phyloP scores from a whole-genome alignment of 2,888 invertebrate genomes.

The Andrena dorsata region DNA sequence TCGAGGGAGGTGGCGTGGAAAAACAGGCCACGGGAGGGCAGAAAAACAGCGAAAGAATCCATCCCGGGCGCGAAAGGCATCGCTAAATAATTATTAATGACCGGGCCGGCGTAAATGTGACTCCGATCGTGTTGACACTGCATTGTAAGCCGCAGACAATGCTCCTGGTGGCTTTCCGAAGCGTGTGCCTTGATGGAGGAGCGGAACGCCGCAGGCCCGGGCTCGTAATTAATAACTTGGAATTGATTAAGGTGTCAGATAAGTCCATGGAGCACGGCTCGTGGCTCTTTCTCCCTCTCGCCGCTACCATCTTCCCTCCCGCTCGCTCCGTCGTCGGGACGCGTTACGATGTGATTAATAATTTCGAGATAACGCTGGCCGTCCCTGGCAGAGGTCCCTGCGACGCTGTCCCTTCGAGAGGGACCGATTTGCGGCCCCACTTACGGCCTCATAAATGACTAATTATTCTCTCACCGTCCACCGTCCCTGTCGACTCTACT shows the following conservation, averaged over 20 bases:
- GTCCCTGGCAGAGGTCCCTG: slow-evolving; percentile 72
- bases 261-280: slow-evolving; percentile 82
- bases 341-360: slow-evolving; percentile 83
- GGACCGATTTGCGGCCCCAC: slow-evolving; percentile 81
- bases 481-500: slow-evolving; percentile 27
- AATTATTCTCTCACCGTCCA: slow-evolving; percentile 78
- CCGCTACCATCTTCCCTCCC: slow-evolving; percentile 23
- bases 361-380: slow-evolving; percentile 82
- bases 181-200: slow-evolving; percentile 64
- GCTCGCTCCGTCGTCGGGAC: slow-evolving; percentile 57
- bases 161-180: slow-evolving; percentile 71
- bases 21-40: background rate
- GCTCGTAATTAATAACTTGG: slow-evolving; percentile 77
- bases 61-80: background rate
- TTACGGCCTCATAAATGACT: slow-evolving; percentile 84
- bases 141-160: slow-evolving; percentile 80
- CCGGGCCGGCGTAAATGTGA: slow-evolving; percentile 73
- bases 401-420: slow-evolving; percentile 71
- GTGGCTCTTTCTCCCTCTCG: slow-evolving; percentile 56
- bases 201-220: slow-evolving; percentile 50
- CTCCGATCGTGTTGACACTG: slow-evolving; percentile 82
- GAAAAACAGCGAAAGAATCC: background rate
- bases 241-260: slow-evolving; percentile 85
- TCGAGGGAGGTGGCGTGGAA: background rate
- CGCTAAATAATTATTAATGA: slow-evolving; percentile 81